Percentiles rank a stretch among this genome's conserved stretches.
Conservation (phyloP, 2,797 vertebrate species). For the Melanotaenia trifasciata region DNA sequence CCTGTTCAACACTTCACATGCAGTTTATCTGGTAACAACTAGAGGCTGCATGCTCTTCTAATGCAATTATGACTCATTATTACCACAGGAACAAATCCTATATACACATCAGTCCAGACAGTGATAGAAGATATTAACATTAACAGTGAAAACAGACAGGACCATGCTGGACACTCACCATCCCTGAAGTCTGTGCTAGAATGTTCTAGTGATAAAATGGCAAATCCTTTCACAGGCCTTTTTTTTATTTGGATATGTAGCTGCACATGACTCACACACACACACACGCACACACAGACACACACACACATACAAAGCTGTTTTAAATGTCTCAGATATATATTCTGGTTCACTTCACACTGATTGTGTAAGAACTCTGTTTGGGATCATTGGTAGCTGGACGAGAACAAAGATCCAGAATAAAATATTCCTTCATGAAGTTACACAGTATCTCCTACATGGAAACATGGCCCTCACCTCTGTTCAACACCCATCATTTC, state of each 20-base stretch:
- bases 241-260: not conserved
- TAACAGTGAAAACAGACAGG: too few species aligned
- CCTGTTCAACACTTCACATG: too few species aligned
- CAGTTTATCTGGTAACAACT: too few species aligned
- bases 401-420: conserved; percentile 9
- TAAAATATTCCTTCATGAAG: conserved; percentile 15
- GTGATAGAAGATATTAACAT: too few species aligned
- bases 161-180: not conserved
- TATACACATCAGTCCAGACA: too few species aligned
- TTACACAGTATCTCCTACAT: not conserved
- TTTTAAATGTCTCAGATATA: conserved; percentile 12
- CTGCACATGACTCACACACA: not conserved
- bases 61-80: too few species aligned
- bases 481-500: conserved; percentile 4
- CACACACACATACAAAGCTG: conserved; percentile 1
- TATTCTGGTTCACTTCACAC: conserved; percentile 9
- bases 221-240: not conserved
- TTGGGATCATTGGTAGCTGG: not conserved
- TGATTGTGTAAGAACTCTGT: conserved; percentile 1
- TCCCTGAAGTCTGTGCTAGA: not conserved
- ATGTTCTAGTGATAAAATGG: not conserved
- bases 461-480: conserved; percentile 4
- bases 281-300: conserved; percentile 6
- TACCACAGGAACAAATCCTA: too few species aligned
- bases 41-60: too few species aligned